Percentiles rank a stretch among this genome's conserved stretches.
Evolutionary conservation across 2,888 invertebrate species (phyloP).

Genomic region (Ellobium chinense): DNA sequence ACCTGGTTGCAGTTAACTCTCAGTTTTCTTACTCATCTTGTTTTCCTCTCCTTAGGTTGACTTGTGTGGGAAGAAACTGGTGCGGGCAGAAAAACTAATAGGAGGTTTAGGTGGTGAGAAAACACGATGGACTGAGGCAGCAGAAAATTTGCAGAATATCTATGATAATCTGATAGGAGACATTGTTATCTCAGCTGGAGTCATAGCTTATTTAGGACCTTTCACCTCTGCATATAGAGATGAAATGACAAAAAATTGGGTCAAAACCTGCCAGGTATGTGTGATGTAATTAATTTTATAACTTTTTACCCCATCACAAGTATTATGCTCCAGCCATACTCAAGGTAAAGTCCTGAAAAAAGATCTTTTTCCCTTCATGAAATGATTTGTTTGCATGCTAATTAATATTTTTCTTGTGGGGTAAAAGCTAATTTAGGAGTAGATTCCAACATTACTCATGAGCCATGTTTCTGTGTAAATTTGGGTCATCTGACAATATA

Average conservation of each 20-base stretch:
- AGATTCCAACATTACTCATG: too few relatives aligned
- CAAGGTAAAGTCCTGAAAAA: too few relatives aligned
- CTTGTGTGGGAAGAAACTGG: slow-evolving; percentile 90
- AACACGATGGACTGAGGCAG: slow-evolving; percentile 89
- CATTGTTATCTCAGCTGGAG: slow-evolving; percentile 91
- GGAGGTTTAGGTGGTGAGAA: slow-evolving; percentile 92
- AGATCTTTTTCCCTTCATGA: too few relatives aligned
- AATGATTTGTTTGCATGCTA: too few relatives aligned
- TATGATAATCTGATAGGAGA: slow-evolving; percentile 93
- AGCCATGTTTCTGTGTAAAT: too few relatives aligned
- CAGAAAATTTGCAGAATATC: slow-evolving; percentile 86
- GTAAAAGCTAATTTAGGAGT: too few relatives aligned
- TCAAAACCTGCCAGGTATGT: slow-evolving; percentile 82
- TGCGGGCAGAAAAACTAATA: slow-evolving; percentile 92
- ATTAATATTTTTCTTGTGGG: too few relatives aligned
- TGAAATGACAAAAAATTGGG: slow-evolving; percentile 84
- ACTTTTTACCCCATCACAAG: too few relatives aligned
- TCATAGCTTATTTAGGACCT: slow-evolving; percentile 93
- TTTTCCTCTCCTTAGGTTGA: slow-evolving; percentile 83
- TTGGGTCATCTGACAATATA: too few relatives aligned
- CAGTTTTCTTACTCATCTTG: too few relatives aligned
- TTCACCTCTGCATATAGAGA: slow-evolving; percentile 84
- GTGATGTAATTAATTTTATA: background rate
- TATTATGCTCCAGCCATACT: too few relatives aligned
- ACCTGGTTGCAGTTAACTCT: background rate